These are phyloP conservation scores for Poeciliopsis paucimaculata DNA, from an alignment of 2,797 vertebrate species.

Conservation along the genomic window DNA sequence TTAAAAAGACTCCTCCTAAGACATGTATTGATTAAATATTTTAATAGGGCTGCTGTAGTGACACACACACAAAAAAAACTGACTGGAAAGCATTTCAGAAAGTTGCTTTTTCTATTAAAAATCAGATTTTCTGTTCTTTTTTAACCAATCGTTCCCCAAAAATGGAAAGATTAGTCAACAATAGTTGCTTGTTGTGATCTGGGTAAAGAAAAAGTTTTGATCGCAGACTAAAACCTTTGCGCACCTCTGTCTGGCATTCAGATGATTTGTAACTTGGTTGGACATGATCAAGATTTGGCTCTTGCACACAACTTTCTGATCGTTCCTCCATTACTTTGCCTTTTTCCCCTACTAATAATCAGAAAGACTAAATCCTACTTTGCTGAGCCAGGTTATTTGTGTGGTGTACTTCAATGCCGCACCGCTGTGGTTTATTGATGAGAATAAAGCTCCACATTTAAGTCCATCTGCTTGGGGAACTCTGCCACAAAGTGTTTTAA, in stretches of 20 bases:
- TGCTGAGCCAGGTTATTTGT: conserved; percentile 25
- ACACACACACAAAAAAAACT: neutral
- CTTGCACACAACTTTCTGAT: conserved; percentile 3
- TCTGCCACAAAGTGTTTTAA: conserved; percentile 53
- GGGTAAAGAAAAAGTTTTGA: neutral
- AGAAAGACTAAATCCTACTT: conserved; percentile 20
- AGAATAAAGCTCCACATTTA: conserved; percentile 55
- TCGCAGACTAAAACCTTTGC: neutral
- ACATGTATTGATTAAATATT: neutral
- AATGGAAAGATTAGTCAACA: neutral
- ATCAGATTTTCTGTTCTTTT: neutral
- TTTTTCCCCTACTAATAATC: conserved; percentile 1
- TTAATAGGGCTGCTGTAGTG: neutral
- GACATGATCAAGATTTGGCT: conserved; percentile 6
- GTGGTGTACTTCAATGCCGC: conserved; percentile 36
- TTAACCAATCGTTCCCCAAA: neutral
- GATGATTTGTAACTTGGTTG: neutral
- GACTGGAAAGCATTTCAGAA: neutral
- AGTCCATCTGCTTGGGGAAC: conserved; percentile 49
- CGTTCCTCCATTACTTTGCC: conserved; percentile 4
- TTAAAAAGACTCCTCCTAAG: neutral
- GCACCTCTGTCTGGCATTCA: neutral
- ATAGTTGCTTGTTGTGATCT: neutral
- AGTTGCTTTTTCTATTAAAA: neutral
- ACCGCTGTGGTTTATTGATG: conserved; percentile 43